Evolutionary conservation across 2,888 invertebrate species (phyloP).

Genomic region (Drosophila silvestris): DNA sequence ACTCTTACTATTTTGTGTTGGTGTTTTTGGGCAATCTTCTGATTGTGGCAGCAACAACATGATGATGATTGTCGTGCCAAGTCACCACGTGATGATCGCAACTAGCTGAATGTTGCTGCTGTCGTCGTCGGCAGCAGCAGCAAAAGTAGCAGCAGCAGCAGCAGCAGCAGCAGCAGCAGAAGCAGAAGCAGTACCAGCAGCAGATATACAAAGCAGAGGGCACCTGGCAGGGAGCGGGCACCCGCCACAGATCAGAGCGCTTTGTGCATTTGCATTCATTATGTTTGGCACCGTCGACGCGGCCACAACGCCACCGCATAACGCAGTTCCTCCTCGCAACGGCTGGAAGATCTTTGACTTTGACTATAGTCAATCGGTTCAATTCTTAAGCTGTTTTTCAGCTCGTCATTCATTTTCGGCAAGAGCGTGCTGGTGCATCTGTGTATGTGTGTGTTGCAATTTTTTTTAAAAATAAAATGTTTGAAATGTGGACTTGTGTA

Average conservation of each 20-base stretch:
- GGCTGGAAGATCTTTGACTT: constrained; percentile 17
- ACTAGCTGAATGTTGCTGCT: constrained; percentile 21
- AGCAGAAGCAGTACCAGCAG: constrained; percentile 7
- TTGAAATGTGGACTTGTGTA: constrained; percentile 74
- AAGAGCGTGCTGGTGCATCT: background rate
- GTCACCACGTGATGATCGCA: constrained; percentile 55
- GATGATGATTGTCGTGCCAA: constrained; percentile 60
- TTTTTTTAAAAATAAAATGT: constrained; percentile 51
- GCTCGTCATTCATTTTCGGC: constrained; percentile 54
- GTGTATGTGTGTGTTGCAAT: constrained; percentile 48
- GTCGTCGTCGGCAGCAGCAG: constrained; percentile 11
- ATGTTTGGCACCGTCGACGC: constrained; percentile 78
- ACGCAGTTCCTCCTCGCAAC: constrained; percentile 21
- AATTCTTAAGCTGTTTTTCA: constrained; percentile 43
- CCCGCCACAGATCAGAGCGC: constrained; percentile 65
- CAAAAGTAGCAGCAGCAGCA: constrained; percentile 14
- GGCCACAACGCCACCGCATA: constrained; percentile 68
- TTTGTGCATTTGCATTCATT: constrained; percentile 80
- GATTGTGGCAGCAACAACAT: constrained; percentile 56
- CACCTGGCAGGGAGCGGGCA: constrained; percentile 51
- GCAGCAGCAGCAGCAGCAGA: constrained; percentile 12
- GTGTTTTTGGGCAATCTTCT: constrained; percentile 54
- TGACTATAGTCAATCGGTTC: constrained; percentile 22
- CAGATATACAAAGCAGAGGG: constrained; percentile 32
- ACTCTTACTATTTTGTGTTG: constrained; percentile 14